Base-by-base conservation (phyloP, 2,797 vertebrate species). In the Aythya fuligula region DNA sequence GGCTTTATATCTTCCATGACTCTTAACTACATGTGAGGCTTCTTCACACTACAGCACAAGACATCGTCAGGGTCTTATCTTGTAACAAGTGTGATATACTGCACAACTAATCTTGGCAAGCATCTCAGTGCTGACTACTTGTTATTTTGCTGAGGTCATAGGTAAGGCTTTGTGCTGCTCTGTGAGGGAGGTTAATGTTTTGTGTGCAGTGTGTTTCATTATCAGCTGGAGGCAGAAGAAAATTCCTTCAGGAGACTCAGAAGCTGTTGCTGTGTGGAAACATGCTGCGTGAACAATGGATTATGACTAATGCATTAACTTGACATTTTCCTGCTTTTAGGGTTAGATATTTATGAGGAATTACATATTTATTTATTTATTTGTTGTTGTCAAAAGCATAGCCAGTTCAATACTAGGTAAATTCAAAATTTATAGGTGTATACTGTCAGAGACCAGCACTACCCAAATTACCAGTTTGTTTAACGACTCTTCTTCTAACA, bases 231-330 rank as follows among this genome's bases (percentile, higher is more conserved):
- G 43, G 57, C 56, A 94, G 77, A 82, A 84, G 70, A 93, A 94
- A 93, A 82, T 82, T 86, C 87, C 80, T 90, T 94, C 80, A 74
- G 74, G 83, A 92, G 34, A 74, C 38, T 84, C 54, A 76, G 85
- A 88, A 79, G 39, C 32, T 94, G 80, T 71, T 86, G 49, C 74
- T 85, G 36, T 61, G 71, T 65, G 85, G 85, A 93, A 82, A 71
- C 89, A 91, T 21, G 71, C 93, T 94, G 83, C 86, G 94, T 79
- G 93, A 94, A 90, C 36, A 91, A 90, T 84, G 90, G 43, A 28
- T 85, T 93, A 88, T 94, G 87, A 94, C 90, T 93, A 90, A 69
- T 0, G 0, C 14, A 76, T 93, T 95, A 82, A 38, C 49, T 73
- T 76, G 73, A 78, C 13, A 54, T 94, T 88, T 93, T 62, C 36